These are phyloP conservation scores for Drosophila repletoides DNA, from an alignment of 1,140 invertebrate genomes.

Conservation along the genomic window DNA sequence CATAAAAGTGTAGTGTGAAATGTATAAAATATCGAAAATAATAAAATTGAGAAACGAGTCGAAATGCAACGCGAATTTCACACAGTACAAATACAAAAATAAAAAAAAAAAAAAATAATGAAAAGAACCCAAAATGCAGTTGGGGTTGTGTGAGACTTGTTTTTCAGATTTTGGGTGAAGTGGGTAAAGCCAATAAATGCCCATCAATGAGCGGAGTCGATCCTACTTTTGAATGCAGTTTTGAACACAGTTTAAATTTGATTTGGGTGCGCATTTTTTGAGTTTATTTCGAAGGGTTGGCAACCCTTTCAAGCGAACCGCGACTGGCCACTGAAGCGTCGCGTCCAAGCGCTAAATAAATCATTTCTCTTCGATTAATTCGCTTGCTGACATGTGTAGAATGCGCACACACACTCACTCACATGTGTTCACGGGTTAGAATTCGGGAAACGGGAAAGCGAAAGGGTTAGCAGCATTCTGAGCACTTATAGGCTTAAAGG, in stretches of 20 bases:
- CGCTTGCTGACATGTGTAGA: constrained; percentile 81
- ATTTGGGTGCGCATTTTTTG: constrained; percentile 62
- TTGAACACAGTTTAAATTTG: constrained; percentile 80
- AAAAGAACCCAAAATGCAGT: constrained; percentile 31
- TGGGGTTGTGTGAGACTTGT: not conserved
- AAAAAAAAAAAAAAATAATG: constrained; percentile 30
- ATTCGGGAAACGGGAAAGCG: not conserved
- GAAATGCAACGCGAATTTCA: constrained; percentile 64
- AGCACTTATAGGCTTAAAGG: constrained; percentile 28
- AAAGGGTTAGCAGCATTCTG: constrained; percentile 50
- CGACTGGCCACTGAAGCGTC: constrained; percentile 56
- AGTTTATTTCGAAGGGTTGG: constrained; percentile 4
- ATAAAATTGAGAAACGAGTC: constrained; percentile 14
- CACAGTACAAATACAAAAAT: constrained; percentile 43
- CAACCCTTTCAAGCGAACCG: constrained; percentile 53
- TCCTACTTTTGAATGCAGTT: constrained; percentile 57
- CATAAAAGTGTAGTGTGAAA: constrained; percentile 47
- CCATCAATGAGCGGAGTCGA: constrained; percentile 59
- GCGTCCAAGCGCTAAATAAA: constrained; percentile 80
- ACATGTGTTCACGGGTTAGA: constrained; percentile 4
- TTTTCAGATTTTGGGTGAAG: constrained; percentile 15
- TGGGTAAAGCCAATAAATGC: constrained; percentile 62
- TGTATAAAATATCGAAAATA: constrained; percentile 19
- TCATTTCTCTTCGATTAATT: constrained; percentile 82
- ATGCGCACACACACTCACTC: constrained; percentile 26